Conservation (phyloP, 1,140 invertebrate species). For the Trichonephila clavata region DNA sequence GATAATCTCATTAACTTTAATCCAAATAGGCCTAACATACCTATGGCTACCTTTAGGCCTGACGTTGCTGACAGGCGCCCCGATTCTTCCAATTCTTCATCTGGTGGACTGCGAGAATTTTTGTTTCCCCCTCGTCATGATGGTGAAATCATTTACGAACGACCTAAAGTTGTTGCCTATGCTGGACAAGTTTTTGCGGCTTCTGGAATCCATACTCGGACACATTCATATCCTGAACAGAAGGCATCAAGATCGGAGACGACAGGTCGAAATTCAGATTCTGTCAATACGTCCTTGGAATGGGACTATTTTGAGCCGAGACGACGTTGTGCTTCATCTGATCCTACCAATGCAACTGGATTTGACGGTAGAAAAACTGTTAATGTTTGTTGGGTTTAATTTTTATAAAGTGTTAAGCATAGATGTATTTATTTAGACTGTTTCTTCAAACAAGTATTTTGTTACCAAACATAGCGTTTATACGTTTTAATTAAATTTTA, state of each 20-base stretch:
- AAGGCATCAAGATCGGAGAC: neutral
- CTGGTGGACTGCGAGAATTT: constrained; percentile 20
- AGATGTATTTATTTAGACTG: no score
- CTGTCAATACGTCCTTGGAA: constrained; percentile 2
- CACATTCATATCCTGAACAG: neutral
- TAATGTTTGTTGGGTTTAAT: constrained; percentile 63
- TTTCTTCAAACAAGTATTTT: neutral
- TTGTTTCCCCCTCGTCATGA: constrained; percentile 3
- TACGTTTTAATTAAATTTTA: no score
- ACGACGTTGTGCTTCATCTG: neutral
- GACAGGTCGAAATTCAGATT: neutral
- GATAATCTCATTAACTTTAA: neutral
- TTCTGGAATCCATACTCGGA: neutral
- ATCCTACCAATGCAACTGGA: neutral
- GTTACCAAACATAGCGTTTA: neutral
- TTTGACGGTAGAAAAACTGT: neutral
- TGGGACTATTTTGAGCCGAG: constrained; percentile 60
- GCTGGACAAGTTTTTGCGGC: constrained; percentile 35
- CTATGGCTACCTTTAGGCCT: constrained; percentile 19
- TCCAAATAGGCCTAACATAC: neutral
- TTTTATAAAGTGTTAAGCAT: neutral
- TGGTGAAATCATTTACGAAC: constrained; percentile 2
- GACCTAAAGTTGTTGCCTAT: constrained; percentile 26
- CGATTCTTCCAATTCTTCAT: constrained; percentile 31
- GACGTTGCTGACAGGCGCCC: neutral